These are phyloP conservation scores for Epistrophe grossulariae DNA, from an alignment of 2,888 invertebrate genomes.

Conservation along the genomic window DNA sequence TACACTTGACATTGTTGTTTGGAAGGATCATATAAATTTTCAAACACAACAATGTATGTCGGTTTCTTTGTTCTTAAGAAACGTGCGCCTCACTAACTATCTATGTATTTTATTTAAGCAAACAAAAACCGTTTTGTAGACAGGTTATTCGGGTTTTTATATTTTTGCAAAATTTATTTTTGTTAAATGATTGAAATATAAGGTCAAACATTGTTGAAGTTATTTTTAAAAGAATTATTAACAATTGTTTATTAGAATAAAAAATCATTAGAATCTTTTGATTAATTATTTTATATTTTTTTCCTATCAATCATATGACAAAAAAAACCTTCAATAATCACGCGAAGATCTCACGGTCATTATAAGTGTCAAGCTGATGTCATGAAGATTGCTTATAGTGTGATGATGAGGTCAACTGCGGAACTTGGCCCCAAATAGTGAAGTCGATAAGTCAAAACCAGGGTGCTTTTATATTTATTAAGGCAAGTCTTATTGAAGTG, in stretches of 20 bases:
- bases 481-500: too few relatives aligned
- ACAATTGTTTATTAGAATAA: background rate
- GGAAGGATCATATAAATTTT: background rate
- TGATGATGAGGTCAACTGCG: background rate
- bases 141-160: constrained; percentile 20
- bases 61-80: background rate
- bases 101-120: background rate
- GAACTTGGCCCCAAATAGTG: background rate
- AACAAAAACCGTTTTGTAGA: background rate
- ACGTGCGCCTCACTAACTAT: background rate
- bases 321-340: background rate
- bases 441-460: background rate
- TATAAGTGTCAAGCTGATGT: background rate
- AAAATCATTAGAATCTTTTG: background rate
- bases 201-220: constrained; percentile 6
- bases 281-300: background rate
- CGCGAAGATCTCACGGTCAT: background rate
- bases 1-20: background rate
- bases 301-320: background rate
- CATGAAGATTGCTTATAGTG: background rate
- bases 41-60: background rate
- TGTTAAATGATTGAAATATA: background rate
- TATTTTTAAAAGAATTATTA: constrained; percentile 4
- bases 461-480: too few relatives aligned
- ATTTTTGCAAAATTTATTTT: background rate